Evolutionary conservation across 2,888 invertebrate species (phyloP).

Genomic region (Folsomia candida): DNA sequence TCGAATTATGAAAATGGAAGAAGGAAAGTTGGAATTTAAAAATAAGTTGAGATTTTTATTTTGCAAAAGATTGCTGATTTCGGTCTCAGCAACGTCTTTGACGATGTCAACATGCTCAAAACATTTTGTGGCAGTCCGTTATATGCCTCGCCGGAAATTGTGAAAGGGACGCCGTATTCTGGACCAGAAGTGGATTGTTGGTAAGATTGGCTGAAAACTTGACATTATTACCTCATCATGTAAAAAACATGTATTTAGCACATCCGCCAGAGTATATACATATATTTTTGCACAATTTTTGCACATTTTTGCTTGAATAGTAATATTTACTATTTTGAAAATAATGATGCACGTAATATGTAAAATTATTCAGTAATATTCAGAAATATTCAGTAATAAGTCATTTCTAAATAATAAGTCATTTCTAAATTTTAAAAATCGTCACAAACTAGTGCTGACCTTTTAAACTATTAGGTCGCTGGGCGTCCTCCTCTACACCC

Average conservation of each 20-base stretch:
- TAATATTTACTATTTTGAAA: no score
- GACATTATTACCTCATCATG: no score
- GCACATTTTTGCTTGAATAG: no score
- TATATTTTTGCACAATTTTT: no score
- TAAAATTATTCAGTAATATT: neutral
- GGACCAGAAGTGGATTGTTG: slow-evolving; percentile 81
- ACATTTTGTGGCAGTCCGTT: slow-evolving; percentile 96
- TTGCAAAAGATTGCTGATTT: slow-evolving; percentile 89
- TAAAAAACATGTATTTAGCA: no score
- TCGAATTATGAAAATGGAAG: slow-evolving; percentile 27
- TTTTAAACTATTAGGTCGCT: slow-evolving; percentile 72
- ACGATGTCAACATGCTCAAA: slow-evolving; percentile 76
- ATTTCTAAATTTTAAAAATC: neutral
- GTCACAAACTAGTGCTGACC: neutral
- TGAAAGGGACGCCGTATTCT: slow-evolving; percentile 91
- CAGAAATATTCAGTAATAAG: neutral
- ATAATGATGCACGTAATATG: neutral
- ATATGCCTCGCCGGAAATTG: slow-evolving; percentile 96
- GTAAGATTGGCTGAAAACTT: no score
- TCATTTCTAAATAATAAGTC: neutral
- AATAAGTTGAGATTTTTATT: neutral
- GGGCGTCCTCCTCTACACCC: slow-evolving; percentile 92
- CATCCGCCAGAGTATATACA: no score
- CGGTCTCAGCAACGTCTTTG: slow-evolving; percentile 95
- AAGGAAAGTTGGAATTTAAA: neutral